Base-by-base conservation (phyloP, 2,888 invertebrate species). In the Heliconius hortense region DNA sequence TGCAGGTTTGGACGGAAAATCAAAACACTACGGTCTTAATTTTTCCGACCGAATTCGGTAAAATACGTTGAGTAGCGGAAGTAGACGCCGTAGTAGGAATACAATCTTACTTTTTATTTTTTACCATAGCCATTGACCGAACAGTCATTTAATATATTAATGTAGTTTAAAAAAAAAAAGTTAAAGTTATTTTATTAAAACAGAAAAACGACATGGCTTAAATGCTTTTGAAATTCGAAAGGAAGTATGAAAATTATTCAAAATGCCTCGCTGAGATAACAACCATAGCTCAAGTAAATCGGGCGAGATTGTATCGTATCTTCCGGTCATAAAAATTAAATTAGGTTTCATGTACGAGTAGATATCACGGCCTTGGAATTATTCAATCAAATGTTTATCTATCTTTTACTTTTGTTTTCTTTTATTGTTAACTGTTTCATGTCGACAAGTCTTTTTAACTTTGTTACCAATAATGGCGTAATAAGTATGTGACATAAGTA, bases 321-420 rank as follows among this genome's bases (percentile, higher is more conserved):
- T 74, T 69, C 69, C 74, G 68, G 69, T 68, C 74, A 69, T 74
- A 69, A 74, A 69, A 69, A 74, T 69, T 62, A 69, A 69, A 74
- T 74, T 74, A 74, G 69, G 39, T 62, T 69, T 13, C 62, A 69
- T 74, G 43, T 66, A 39, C 66, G 66, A 24, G 64, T 48, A 63
- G 72, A 39, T 48, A 62, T 48, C 28, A 63, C 39, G 28, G 48
- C 43, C 59, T 60, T 26, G 60, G 71, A 26, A 60, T 28, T 10
- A 24, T 60, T 60, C 56, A 60, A 24, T 39, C 35, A 21, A 10
- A 71, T 43, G 8, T 18, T 18, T 70, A 59, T 35, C 15, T 56
- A 8, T n/a, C 10, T 28, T 35, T 59, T 39, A 15, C 26, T 48
- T 63, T 53, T 53, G 68, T 31, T 68, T 28, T 18, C 21, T 31